Base-by-base conservation (phyloP, 1,140 invertebrate genomes). In the Gryllus bimaculatus region DNA sequence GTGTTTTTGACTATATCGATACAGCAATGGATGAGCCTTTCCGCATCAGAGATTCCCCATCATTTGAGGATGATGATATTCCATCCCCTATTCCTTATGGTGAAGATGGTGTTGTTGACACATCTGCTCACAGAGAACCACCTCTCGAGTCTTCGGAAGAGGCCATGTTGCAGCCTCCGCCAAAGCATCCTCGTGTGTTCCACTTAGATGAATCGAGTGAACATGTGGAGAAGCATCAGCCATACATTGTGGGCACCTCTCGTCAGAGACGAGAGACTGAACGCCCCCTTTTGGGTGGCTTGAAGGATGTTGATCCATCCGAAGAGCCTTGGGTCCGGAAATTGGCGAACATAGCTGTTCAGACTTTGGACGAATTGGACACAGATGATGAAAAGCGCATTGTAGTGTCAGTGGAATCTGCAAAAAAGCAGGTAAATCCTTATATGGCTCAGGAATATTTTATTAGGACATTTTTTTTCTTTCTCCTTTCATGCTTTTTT, bases 361-460 rank as follows among this genome's bases (percentile, higher is more conserved):
- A 81, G 18, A 83, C 83, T n/a, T 81, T 86, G 48, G 84, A 86
- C 76, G 80, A 83, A 47, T 83, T 83, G 54, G 85, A 85, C 80
- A 82, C 83, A n/a, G 85, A 86, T 82, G 82, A 84, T 79, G 78
- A 81, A 12, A 84, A 84, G 78, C 82, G 84, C 48, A 79, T 85
- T 8, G 82, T 85, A 39, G 80, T 86, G 49, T 80, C 85, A 79
- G 82, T 86, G 73, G 76, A 86, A 12, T 78, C 82, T 77, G 83
- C 84, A 8, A 84, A 84, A 80, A 86, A 84, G 82, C 76, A 83
- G 20, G 49, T 66, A 76, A 82, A 39, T 39, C 26, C 1, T 39
- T 2, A 39, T 39, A 2, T 39, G 26, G 26, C 26, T 39, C 5
- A 66, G 54, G 7, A 66, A 66, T 10, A 66, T 66, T 10, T 13